Evolutionary conservation across 2,797 vertebrate genomes (phyloP), one percentile per base, ranked within the genome.

Genomic region (Manis javanica): DNA sequence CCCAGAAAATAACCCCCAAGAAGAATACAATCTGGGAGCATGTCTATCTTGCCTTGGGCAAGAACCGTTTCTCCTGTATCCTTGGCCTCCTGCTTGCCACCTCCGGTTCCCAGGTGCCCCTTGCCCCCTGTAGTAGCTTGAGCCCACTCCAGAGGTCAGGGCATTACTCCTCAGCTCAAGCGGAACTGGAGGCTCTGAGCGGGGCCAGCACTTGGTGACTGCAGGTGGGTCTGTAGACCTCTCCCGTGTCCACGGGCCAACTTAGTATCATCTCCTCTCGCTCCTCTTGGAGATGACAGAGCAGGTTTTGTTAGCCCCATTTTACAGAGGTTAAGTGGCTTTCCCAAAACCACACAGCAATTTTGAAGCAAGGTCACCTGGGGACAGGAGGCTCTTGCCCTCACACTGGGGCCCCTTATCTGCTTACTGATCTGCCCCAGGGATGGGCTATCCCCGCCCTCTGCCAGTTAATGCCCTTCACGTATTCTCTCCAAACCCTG

Each of bases 231-330:
- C 21, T 53, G 10, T 29, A 7, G 12, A 87, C 23, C 53, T 12
- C 69, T 79, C 64, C 57, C 3, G 0, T 10, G 2, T 0, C 61
- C 49, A 2, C 0, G 1, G 15, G 10, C 75, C 39, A 31, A 8
- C 37, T 23, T 71, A 23, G 24, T 13, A 3, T 46, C 37, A 8
- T 57, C 72, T 82, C 14, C 15, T 23, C 72, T 34, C 21, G 72
- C 49, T 46, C 46, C 46, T 46, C 89, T 51, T 3, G n/a, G 49
- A 53, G 24, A 3, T 61, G 59, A 59, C 24, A n/a, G 42, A 55
- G 31, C 31, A 37, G 37, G 39, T 1, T 21, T 2, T 3, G 24
- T 68, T 18, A 11, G 5, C 29, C 64, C 15, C 39, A 6, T 42
- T 12, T 66, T 31, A n/a, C 59, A 75, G 31, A 64, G 23, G 37